Base-by-base conservation (phyloP, 2,797 vertebrate species). In the Iguana delicatissima region DNA sequence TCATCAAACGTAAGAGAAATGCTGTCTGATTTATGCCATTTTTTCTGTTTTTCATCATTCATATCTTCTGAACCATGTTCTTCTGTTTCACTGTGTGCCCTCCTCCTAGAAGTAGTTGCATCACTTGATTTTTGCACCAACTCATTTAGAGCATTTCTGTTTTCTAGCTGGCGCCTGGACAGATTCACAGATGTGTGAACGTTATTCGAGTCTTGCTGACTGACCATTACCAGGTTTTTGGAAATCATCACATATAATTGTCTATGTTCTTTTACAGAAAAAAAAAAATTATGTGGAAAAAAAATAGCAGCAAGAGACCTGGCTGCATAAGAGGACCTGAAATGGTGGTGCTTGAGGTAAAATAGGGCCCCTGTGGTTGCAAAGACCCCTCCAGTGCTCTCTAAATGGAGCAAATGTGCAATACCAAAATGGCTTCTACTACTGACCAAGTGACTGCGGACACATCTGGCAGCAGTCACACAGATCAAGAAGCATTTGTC, bases 1-100 rank as follows among this genome's bases (percentile, higher is more conserved):
- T 98, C 98, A 80, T 99, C 99, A 83, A 99, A 99, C 0, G 98
- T 99, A 91, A 99, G 95, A 0, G 99, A 99, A 97, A 98, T 98
- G 96, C 98, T 99, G 97, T 99, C 99, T 0, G 98, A 99, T 91
- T 98, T 97, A 94, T 98, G 98, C 91, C 99, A 98, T 95, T 99
- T 99, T 94, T 98, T 97, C 0, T 95, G 96, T 94, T 96, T 96
- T 55, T 97, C 98, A 32, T 97, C 98, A 26, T 89, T 94, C 2
- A 22, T 96, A 96, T 18, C 98, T 98, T 98, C 97, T 89, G 95
- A 89, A 67, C 98, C 97, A 80, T 97, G 97, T 93, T 97, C 97
- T 96, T 97, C 97, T 98, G 97, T 96, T 95, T 97, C 97, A 93
- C 96, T 97, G 89, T 95, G 94, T 35, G 94, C 86, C 94, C 97